These are phyloP conservation scores for Peromyscus aztecus DNA, from an alignment of 2,797 vertebrate species.

Conservation along the genomic window DNA sequence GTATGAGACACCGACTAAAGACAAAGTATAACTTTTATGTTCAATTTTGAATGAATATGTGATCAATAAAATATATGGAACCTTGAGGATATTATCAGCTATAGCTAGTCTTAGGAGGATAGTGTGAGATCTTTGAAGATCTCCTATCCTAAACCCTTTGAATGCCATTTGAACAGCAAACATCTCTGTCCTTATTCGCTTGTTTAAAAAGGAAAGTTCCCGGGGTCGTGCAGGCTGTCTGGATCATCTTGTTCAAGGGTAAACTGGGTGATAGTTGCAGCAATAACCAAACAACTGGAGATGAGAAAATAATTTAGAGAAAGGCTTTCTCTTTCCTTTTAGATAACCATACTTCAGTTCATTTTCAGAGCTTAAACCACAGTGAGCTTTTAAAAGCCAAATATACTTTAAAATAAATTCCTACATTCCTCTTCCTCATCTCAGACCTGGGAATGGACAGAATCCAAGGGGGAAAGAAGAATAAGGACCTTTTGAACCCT, in stretches of 20 bases:
- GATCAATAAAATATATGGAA: slow-evolving; percentile 39
- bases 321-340: slow-evolving; percentile 43
- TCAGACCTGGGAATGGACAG: slow-evolving; percentile 70
- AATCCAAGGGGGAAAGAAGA: slow-evolving; percentile 75
- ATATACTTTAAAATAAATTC: slow-evolving; percentile 77
- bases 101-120: not conserved
- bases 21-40: slow-evolving; percentile 33
- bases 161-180: slow-evolving; percentile 34
- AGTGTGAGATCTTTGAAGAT: slow-evolving; percentile 48
- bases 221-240: not conserved
- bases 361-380: slow-evolving; percentile 59
- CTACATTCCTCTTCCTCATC: slow-evolving; percentile 54
- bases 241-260: slow-evolving; percentile 17
- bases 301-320: not conserved
- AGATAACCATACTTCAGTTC: slow-evolving; percentile 44
- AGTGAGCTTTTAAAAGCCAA: slow-evolving; percentile 61
- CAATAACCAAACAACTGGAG: not conserved
- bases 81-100: slow-evolving; percentile 37
- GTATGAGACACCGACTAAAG: slow-evolving; percentile 41
- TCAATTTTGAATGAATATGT: slow-evolving; percentile 62
- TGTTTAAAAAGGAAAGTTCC: slow-evolving; percentile 54
- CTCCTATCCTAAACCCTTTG: slow-evolving; percentile 44
- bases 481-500: slow-evolving; percentile 70
- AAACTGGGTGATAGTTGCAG: not conserved
- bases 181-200: slow-evolving; percentile 20